Evolutionary conservation across 2,797 vertebrate species (phyloP), one percentile per base, ranked within the genome.

Genomic region (Gymnothorax reevesii): DNA sequence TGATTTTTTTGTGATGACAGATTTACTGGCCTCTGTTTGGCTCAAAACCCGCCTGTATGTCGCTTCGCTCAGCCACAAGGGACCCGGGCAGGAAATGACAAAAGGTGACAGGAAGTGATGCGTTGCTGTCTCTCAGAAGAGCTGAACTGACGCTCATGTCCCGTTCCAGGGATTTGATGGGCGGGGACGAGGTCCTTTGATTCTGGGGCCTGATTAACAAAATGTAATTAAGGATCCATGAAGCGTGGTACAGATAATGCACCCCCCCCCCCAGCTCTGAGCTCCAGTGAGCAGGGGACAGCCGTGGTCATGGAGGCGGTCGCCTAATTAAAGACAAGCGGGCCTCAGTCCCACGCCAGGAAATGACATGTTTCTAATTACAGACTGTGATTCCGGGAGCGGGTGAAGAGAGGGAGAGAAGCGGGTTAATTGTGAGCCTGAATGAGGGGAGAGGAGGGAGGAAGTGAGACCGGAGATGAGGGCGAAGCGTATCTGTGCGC

Each of bases 291-390:
- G 73, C 25, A 69, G 85, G 33, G 49, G 87, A 79, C 86, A 92
- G 89, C 89, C 88, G 91, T 93, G 92, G 93, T 89, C 90, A 91
- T 88, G 90, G 89, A 92, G 90, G 86, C 91, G 90, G 90, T 91
- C 88, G 86, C 91, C 90, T 93, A 95, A 94, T 95, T 94, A 94
- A 92, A 95, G 93, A 89, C 91, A 93, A 93, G 89, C 92, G 82
- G 89, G 91, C 91, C 90, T 86, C 88, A 90, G 90, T 95, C 92
- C 94, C 92, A 92, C 90, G 89, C 92, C 93, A 88, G 93, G 94
- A 94, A 95, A 94, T 94, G 91, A 94, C 93, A 94, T 93, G 93
- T 91, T 93, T 94, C 91, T 94, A 95, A 95, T 95, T 93, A 94
- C 92, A 94, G 93, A 89, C 88, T 89, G 84, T 94, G 94, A 95